Percentiles rank a stretch among this genome's conserved stretches.
phyloP scores from a whole-genome alignment of 2,888 invertebrate species.

The Chymomyza procnemis region DNA sequence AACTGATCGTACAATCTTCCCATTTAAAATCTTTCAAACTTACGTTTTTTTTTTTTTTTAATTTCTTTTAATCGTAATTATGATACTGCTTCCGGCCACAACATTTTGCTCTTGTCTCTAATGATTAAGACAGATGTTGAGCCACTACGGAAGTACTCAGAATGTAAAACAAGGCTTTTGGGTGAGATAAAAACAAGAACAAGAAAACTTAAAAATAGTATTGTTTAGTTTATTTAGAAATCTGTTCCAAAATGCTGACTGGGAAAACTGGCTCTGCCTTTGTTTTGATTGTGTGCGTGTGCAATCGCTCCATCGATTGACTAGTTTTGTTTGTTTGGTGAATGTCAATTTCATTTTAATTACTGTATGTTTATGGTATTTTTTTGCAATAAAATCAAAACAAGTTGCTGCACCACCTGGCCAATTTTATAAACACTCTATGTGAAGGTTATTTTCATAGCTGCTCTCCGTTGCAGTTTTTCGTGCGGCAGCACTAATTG shows the following conservation, averaged over 20 bases:
- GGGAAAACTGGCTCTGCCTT: constrained; percentile 1
- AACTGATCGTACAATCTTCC: too few species aligned
- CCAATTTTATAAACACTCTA: neutral
- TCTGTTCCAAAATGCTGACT: constrained; percentile 9
- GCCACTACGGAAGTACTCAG: too few species aligned
- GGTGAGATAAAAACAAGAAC: too few species aligned
- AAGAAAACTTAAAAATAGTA: too few species aligned
- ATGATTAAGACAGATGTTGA: too few species aligned
- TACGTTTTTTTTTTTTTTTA: too few species aligned
- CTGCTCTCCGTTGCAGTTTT: constrained; percentile 12
- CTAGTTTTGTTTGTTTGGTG: constrained; percentile 65
- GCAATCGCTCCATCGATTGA: constrained; percentile 47
- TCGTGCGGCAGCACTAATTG: constrained; percentile 60
- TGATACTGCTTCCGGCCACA: too few species aligned
- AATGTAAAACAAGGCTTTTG: too few species aligned
- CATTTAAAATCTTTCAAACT: too few species aligned
- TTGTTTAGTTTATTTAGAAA: neutral
- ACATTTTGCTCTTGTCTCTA: too few species aligned
- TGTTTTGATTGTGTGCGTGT: constrained; percentile 28
- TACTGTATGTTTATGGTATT: constrained; percentile 26
- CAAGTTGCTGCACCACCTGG: constrained; percentile 61
- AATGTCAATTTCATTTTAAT: constrained; percentile 70
- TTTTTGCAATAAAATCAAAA: constrained; percentile 53
- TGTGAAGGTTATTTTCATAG: neutral
- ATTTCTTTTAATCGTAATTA: too few species aligned